Evolutionary conservation across 2,797 vertebrate genomes (phyloP), one percentile per base, ranked within the genome.

Genomic region (Gephyroberyx darwinii): DNA sequence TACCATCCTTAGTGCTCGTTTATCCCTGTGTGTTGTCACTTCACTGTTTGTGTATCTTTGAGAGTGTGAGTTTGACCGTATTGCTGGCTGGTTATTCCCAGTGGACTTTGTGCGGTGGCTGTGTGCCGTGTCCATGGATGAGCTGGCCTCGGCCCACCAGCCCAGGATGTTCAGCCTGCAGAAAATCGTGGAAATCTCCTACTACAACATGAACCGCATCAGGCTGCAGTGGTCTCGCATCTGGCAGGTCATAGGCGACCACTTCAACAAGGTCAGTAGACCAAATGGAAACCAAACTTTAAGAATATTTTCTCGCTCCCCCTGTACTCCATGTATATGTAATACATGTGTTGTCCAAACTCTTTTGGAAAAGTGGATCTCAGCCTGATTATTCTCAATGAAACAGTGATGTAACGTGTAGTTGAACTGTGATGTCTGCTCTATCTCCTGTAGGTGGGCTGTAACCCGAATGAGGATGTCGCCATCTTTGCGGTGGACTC

Each of bases 171-270:
- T 98, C 92, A 98, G 97, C 85, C 83, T 98, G 82, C 97, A 98
- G 87, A 98, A 98, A 93, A 98, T 98, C 0, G 97, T 99, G 87
- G 97, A 99, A 84, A 99, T 99, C 63, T 98, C 97, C 0, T 99
- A 99, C 60, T 99, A 99, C 90, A 99, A 99, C 93, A 99, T 99
- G 97, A 98, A 96, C 90, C 95, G 97, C 56, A 99, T 99, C 82
- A 87, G 97, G 53, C 92, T 99, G 69, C 97, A 98, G 92, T 99
- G 97, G 97, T 99, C 97, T 6, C 93, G 97, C 54, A 96, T 99
- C 71, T 99, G 97, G 97, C 96, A 99, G 3, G 97, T 99, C 82
- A 96, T 98, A 37, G 97, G 97, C 77, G 96, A 98, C 83, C 97
- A 99, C 85, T 98, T 99, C 84, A 99, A 99, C 82, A 99, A 99